Conservation (phyloP, 2,113 vertebrate genomes). For the Actenoides hombroni region DNA sequence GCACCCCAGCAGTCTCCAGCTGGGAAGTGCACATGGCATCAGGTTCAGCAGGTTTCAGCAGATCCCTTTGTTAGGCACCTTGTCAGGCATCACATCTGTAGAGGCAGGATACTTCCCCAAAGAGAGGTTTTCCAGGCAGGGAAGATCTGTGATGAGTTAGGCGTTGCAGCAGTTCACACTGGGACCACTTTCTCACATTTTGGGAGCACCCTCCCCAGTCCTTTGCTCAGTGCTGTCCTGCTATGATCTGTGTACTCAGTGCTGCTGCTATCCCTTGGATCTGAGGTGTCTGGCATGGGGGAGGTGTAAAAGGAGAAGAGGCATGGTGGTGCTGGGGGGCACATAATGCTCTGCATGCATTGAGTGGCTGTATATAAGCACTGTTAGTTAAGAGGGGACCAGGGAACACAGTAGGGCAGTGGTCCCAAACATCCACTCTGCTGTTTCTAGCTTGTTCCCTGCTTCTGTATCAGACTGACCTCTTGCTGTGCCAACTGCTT, state of each 20-base stretch:
- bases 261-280: background rate
- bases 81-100: rapidly evolving
- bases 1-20: background rate
- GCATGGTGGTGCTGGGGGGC: rapidly evolving
- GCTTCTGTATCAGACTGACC: background rate
- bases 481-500: background rate
- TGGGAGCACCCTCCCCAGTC: background rate
- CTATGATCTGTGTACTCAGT: background rate
- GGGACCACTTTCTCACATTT: background rate
- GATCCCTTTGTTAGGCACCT: background rate
- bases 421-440: background rate
- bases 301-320: background rate
- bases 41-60: background rate
- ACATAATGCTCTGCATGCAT: background rate
- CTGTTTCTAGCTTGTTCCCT: background rate
- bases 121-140: background rate
- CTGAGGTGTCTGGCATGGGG: background rate
- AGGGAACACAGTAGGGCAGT: background rate
- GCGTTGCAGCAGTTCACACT: background rate
- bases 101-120: background rate
- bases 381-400: background rate
- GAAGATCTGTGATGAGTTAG: background rate
- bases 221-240: background rate
- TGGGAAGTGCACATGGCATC: background rate
- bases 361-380: background rate